phyloP scores from a whole-genome alignment of 1,140 invertebrate genomes.

The Pogonus chalceus region DNA sequence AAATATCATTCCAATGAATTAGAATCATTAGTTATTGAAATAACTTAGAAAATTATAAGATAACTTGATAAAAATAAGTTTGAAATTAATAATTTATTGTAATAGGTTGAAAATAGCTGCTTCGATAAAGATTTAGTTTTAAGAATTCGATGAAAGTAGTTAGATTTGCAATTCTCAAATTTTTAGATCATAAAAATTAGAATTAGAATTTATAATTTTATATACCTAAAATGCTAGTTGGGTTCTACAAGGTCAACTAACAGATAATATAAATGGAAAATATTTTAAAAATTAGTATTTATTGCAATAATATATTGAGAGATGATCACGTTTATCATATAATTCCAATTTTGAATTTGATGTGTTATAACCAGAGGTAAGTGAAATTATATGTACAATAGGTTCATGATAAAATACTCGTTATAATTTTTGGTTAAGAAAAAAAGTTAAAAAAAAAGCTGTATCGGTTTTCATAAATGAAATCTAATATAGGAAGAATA shows the following conservation, averaged over 20 bases:
- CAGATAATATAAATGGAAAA: slow-evolving; percentile 10
- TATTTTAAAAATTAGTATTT: slow-evolving; percentile 16
- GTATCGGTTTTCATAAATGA: slow-evolving; percentile 26
- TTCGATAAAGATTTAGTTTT: slow-evolving; percentile 26
- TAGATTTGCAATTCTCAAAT: slow-evolving; percentile 27
- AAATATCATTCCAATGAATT: slow-evolving; percentile 33
- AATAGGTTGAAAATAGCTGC: slow-evolving; percentile 24
- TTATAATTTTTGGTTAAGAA: slow-evolving; percentile 25
- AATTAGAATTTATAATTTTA: neutral
- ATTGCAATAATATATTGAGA: slow-evolving; percentile 23
- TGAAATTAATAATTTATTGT: slow-evolving; percentile 32
- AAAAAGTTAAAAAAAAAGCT: slow-evolving; percentile 24
- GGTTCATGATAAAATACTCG: slow-evolving; percentile 29
- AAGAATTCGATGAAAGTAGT: slow-evolving; percentile 29
- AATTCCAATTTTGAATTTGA: slow-evolving; percentile 18
- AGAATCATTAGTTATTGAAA: slow-evolving; percentile 30
- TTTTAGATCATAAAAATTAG: slow-evolving; percentile 30
- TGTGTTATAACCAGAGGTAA: slow-evolving; percentile 23
- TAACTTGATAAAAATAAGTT: slow-evolving; percentile 33
- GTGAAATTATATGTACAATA: slow-evolving; percentile 22
- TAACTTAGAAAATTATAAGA: slow-evolving; percentile 25
- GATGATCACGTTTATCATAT: slow-evolving; percentile 23
- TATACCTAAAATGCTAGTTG: slow-evolving; percentile 14
- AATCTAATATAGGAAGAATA: slow-evolving; percentile 13
- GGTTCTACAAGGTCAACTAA: slow-evolving; percentile 15